Conservation (phyloP, 2,888 invertebrate genomes). For the Seira ritae region DNA sequence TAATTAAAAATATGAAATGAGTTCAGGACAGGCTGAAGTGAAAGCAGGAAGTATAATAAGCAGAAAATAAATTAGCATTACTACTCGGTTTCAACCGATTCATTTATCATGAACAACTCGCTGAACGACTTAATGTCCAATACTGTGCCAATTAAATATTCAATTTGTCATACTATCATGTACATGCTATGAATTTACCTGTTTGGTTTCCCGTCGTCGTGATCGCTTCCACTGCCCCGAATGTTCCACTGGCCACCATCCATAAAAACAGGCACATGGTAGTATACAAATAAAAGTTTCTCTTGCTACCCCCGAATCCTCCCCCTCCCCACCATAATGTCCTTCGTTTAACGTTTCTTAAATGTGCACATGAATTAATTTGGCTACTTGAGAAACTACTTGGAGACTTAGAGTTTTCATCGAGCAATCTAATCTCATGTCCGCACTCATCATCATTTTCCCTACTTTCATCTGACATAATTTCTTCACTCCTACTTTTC, state of each 20-base stretch:
- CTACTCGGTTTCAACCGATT: too few species aligned
- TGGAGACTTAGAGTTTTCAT: neutral
- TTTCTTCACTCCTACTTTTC: neutral
- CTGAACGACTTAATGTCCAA: too few species aligned
- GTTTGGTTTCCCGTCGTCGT: constrained; percentile 12
- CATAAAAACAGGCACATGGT: constrained; percentile 46
- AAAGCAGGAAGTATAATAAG: too few species aligned
- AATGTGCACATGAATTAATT: constrained; percentile 47
- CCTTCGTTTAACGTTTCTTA: constrained; percentile 48
- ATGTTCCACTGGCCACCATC: constrained; percentile 29
- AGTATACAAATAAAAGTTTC: constrained; percentile 4
- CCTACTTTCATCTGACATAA: neutral
- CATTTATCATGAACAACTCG: too few species aligned
- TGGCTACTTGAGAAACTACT: constrained; percentile 35
- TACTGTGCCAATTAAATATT: too few species aligned
- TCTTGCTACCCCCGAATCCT: constrained; percentile 1
- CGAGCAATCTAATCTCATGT: neutral
- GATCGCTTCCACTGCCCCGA: constrained; percentile 30
- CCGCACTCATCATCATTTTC: neutral
- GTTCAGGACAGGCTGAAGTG: too few species aligned
- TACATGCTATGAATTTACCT: too few species aligned
- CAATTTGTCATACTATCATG: too few species aligned
- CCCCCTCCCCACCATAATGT: neutral
- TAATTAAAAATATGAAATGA: too few species aligned
- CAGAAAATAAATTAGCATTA: too few species aligned